Percentiles rank a stretch among this genome's conserved stretches.
phyloP scores from a whole-genome alignment of 2,113 vertebrate species.

The Muscicapa adusta region DNA sequence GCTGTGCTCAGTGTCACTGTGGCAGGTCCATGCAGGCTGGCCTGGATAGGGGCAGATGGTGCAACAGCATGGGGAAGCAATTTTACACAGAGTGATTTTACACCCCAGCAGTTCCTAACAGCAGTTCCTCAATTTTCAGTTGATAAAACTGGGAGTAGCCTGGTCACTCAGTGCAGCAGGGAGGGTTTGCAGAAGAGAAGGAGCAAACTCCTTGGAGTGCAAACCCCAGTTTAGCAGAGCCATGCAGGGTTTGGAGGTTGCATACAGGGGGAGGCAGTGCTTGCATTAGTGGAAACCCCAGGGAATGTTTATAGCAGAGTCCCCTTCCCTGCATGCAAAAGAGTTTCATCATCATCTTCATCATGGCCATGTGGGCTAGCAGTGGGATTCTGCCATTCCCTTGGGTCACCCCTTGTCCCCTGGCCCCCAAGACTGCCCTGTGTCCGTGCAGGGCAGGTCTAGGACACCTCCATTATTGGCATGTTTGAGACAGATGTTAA shows the following conservation, averaged over 20 bases:
- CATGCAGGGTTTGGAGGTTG: neutral
- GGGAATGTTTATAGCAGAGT: neutral
- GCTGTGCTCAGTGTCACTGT: neutral
- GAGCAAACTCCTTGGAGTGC: neutral
- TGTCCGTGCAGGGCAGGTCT: neutral
- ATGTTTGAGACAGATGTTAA: conserved; percentile 66
- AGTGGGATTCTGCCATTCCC: conserved; percentile 40
- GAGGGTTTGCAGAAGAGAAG: neutral
- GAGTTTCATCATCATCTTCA: conserved; percentile 35
- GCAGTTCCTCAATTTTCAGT: neutral
- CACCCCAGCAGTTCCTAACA: neutral
- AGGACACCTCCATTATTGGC: conserved; percentile 15
- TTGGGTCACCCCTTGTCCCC: neutral
- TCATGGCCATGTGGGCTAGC: conserved; percentile 11
- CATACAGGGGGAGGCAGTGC: neutral
- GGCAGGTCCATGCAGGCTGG: neutral
- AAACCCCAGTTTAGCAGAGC: neutral
- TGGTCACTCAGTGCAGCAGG: neutral
- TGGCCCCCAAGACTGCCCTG: neutral
- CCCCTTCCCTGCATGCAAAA: conserved; percentile 34
- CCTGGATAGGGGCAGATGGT: neutral
- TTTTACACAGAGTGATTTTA: neutral
- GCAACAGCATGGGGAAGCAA: neutral
- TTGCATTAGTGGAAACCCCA: neutral
- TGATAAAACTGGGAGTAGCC: neutral